These are phyloP conservation scores for Ceratina calcarata DNA, from an alignment of 1,140 invertebrate genomes.

Conservation along the genomic window DNA sequence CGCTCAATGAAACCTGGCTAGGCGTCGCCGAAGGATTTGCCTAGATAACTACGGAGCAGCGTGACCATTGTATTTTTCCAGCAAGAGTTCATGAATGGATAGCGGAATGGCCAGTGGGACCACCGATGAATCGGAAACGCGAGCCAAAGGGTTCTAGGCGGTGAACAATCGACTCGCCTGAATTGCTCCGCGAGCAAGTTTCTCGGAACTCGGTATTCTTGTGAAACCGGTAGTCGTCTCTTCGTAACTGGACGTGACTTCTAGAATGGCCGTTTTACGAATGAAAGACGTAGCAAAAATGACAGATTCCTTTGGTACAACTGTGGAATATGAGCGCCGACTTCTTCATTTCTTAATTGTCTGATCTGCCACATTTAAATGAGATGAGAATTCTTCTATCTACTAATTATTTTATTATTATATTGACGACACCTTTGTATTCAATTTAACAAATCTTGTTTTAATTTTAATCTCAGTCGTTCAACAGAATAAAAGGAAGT, in stretches of 20 bases:
- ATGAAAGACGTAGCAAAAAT: neutral
- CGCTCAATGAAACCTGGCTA: slow-evolving; percentile 64
- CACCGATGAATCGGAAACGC: slow-evolving; percentile 56
- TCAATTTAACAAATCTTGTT: too few relatives aligned
- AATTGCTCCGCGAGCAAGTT: slow-evolving; percentile 34
- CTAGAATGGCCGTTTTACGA: neutral
- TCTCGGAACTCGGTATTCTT: slow-evolving; percentile 38
- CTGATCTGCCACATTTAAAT: too few relatives aligned
- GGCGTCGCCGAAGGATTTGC: slow-evolving; percentile 61
- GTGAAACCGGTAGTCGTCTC: neutral
- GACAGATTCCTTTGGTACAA: neutral
- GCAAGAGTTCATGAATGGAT: slow-evolving; percentile 49
- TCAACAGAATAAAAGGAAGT: too few relatives aligned
- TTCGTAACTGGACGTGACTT: slow-evolving; percentile 4
- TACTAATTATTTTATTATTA: too few relatives aligned
- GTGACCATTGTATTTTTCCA: slow-evolving; percentile 31
- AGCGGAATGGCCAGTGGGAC: slow-evolving; percentile 9
- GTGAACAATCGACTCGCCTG: slow-evolving; percentile 34
- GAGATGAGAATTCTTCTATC: too few relatives aligned
- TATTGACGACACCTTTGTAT: too few relatives aligned
- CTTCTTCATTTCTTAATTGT: neutral
- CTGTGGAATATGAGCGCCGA: neutral
- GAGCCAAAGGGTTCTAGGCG: slow-evolving; percentile 31
- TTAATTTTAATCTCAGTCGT: too few relatives aligned
- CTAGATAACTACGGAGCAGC: slow-evolving; percentile 57